Evolutionary conservation across 2,888 invertebrate genomes (phyloP).

Genomic region (Nomada flava): DNA sequence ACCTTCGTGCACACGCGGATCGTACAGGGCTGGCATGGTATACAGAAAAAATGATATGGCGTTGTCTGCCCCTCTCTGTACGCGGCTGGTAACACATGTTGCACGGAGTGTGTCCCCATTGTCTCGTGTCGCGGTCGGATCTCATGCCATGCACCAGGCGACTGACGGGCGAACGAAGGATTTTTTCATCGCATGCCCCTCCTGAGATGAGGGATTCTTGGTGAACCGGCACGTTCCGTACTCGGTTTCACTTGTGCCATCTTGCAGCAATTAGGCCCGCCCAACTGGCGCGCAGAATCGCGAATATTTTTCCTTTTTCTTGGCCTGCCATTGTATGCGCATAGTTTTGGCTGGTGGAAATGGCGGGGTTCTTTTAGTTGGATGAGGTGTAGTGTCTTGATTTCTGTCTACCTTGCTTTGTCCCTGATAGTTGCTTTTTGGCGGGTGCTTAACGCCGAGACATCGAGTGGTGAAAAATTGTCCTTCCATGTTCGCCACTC

Average conservation of each 20-base stretch:
- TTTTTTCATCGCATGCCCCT: slow-evolving; percentile 16
- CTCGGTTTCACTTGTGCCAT: background rate
- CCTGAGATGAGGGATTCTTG: slow-evolving; percentile 20
- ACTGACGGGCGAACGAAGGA: slow-evolving; percentile 29
- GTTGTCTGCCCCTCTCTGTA: slow-evolving; percentile 32
- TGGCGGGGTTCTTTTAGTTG: too few relatives aligned
- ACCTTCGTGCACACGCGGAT: slow-evolving; percentile 44
- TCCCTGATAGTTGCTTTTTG: too few relatives aligned
- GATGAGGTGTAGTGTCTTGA: too few relatives aligned
- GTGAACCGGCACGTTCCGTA: slow-evolving; percentile 17
- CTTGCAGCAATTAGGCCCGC: slow-evolving; percentile 21
- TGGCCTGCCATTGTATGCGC: too few relatives aligned
- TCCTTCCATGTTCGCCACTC: background rate
- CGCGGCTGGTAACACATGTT: slow-evolving; percentile 65
- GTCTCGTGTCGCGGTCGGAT: slow-evolving; percentile 52
- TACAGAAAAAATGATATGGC: background rate
- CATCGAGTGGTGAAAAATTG: background rate
- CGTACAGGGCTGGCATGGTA: slow-evolving; percentile 1
- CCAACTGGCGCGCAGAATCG: slow-evolving; percentile 18
- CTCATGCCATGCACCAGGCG: slow-evolving; percentile 45
- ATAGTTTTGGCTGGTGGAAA: too few relatives aligned
- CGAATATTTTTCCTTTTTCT: slow-evolving; percentile 15
- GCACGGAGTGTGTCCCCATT: slow-evolving; percentile 59
- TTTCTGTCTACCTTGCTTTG: too few relatives aligned
- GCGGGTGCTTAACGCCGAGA: background rate